Percentiles rank a stretch among this genome's conserved stretches.
phyloP scores from a whole-genome alignment of 2,797 vertebrate genomes.

The Anguilla pacifica region DNA sequence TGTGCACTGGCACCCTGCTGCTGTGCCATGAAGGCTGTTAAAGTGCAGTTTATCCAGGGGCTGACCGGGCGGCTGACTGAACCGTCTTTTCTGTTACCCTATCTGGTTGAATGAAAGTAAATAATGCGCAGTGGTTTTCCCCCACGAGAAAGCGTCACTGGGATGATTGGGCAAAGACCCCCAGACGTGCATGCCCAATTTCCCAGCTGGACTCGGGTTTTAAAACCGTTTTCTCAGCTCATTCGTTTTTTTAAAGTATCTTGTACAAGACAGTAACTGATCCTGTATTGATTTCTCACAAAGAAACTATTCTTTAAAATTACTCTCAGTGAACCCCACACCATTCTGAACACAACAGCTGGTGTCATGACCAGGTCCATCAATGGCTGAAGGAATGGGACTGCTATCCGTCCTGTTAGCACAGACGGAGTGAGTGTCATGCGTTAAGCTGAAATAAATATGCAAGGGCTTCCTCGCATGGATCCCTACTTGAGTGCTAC shows the following conservation, averaged over 20 bases:
- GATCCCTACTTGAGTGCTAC: background rate
- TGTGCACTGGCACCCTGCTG: no score
- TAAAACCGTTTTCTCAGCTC: background rate
- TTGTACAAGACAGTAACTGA: background rate
- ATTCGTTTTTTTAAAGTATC: background rate
- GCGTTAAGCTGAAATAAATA: conserved; percentile 2
- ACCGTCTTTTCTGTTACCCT: background rate
- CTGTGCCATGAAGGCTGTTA: background rate
- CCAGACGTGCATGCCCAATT: background rate
- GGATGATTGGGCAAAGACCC: background rate
- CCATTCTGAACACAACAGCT: background rate
- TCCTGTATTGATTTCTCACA: background rate
- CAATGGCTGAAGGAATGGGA: background rate
- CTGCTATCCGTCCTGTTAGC: background rate
- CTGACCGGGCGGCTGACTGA: background rate
- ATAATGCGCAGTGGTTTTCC: background rate
- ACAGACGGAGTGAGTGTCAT: background rate
- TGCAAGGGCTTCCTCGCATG: background rate
- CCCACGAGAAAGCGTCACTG: background rate
- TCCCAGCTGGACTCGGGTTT: background rate
- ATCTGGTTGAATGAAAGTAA: background rate
- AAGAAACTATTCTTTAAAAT: background rate
- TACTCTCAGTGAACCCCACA: background rate
- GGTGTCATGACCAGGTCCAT: background rate
- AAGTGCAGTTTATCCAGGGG: background rate